Percentiles rank a stretch among this genome's conserved stretches.
Conservation (phyloP, 2,888 invertebrate genomes). For the Anoplius nigerrimus region DNA sequence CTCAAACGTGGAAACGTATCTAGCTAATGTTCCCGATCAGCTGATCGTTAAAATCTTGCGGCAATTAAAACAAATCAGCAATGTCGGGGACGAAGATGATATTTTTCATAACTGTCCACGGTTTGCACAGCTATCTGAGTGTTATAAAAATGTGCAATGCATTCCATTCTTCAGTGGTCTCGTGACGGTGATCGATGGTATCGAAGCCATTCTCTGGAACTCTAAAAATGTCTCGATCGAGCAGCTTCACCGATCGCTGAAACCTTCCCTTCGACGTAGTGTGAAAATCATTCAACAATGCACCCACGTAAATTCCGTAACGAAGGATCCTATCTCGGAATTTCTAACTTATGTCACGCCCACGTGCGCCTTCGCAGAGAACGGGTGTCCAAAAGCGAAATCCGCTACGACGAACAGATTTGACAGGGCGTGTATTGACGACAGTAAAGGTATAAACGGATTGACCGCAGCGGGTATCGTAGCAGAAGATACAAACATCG, state of each 20-base stretch:
- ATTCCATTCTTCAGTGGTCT: conserved; percentile 12
- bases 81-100: no score
- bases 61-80: no score
- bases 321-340: conserved; percentile 15
- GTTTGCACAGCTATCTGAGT: conserved; percentile 24
- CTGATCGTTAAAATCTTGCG: no score
- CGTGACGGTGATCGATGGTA: conserved; percentile 23
- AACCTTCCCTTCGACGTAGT: conserved; percentile 33
- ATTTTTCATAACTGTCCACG: no score
- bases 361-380: conserved; percentile 10
- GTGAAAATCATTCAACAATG: conserved; percentile 28
- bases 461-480: no score
- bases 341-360: conserved; percentile 19
- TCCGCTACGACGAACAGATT: no score
- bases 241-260: conserved; percentile 34
- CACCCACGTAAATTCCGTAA: conserved; percentile 11
- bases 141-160: conserved; percentile 35
- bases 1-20: no score
- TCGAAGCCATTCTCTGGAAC: conserved; percentile 17
- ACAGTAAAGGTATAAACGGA: no score
- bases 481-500: no score
- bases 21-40: no score
- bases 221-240: conserved; percentile 30
- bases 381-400: conserved; percentile 3
- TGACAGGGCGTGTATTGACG: no score